Evolutionary conservation across 2,797 vertebrate genomes (phyloP), one percentile per base, ranked within the genome.

Genomic region (Sebastes vulpes): DNA sequence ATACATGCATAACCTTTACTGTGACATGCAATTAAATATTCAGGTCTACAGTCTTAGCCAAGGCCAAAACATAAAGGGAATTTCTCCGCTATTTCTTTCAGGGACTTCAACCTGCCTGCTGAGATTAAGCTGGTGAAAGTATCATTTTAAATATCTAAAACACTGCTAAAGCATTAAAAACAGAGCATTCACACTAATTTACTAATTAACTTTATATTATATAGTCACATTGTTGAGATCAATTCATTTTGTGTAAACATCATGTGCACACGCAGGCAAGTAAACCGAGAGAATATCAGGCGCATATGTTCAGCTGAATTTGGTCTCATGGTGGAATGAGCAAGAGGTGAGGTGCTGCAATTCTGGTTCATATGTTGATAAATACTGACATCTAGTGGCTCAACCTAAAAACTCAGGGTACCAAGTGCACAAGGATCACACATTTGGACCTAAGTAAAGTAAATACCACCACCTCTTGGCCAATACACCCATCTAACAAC

Each of bases 341-440:
- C 9, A 23, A 4, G 9, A 11, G 20, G 3, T 20, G 35, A 38
- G 35, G 35, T 38, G 38, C 50, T 54, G 21, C 29, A 9, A 29
- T n/a, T 73, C 2, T 21, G 66, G 7, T 31, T 31, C 38, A 93
- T 87, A 65, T 20, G 65, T 93, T 92, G 73, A 91, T 81, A 65
- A 88, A 94, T 92, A 89, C 92, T 91, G 93, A 88, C 95, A 94
- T 86, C 95, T 94, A 93, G 94, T 84, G 95, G 92, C 8, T 5
- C 0, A 61, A 50, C 31, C 4, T 6, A 6, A 48, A 59, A 81
- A 52, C 10, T 26, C 5, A 50, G 12, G 2, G 9, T n/a, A 11
- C 18, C 46, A 61, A 31, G n/a, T 14, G 25, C 5, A 1, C 3
- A 18, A 14, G 11, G 14, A 68, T 64, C 23, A 67, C 25, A 66